Percentiles rank a stretch among this genome's conserved stretches.
These are phyloP conservation scores for Platalea minor DNA, from an alignment of 2,797 vertebrate genomes.

Conservation along the genomic window DNA sequence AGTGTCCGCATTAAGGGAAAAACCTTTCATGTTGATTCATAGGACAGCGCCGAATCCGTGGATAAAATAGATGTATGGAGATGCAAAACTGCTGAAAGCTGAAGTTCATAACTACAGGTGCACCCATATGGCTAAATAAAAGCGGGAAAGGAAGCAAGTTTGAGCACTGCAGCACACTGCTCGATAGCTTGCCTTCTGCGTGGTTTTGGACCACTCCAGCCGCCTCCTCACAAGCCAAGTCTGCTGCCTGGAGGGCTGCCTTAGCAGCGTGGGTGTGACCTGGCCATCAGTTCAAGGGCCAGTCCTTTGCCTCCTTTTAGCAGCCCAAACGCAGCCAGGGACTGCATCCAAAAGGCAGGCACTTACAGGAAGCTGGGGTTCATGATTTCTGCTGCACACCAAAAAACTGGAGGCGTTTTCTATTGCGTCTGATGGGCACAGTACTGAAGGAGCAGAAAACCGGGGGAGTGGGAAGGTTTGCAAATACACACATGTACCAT, in stretches of 20 bases:
- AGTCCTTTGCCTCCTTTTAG: neutral
- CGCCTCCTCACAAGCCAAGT: neutral
- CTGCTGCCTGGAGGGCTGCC: neutral
- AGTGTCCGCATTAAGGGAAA: neutral
- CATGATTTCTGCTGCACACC: neutral
- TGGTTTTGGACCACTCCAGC: neutral
- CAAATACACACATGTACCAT: neutral
- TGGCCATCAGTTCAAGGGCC: neutral
- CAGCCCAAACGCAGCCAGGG: neutral
- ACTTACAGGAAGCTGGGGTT: neutral
- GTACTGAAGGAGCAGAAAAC: neutral
- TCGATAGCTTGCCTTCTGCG: neutral
- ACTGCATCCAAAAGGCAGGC: neutral
- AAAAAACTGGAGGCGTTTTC: neutral
- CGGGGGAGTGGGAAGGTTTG: neutral
- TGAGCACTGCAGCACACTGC: neutral
- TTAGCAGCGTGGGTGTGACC: rapidly evolving
- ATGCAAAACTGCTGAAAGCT: neutral
- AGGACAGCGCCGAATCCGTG: neutral
- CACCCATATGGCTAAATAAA: neutral
- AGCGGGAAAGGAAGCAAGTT: neutral
- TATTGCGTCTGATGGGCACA: neutral
- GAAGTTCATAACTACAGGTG: neutral
- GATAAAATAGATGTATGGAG: neutral
- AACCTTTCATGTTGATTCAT: neutral